phyloP scores from a whole-genome alignment of 2,797 vertebrate species.

The Cuniculus paca region DNA sequence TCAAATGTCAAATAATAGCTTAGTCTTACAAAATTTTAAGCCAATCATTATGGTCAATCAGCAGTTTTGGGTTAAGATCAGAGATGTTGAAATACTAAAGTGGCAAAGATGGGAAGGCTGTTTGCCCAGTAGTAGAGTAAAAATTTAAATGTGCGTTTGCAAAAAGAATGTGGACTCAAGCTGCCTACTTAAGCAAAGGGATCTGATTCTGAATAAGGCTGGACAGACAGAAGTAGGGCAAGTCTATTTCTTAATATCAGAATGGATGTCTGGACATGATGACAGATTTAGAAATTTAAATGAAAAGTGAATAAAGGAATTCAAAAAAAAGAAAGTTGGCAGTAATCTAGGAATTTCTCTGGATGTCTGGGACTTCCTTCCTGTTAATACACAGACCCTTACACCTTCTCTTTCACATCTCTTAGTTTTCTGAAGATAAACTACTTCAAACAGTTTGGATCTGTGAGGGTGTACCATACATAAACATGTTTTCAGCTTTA shows the following conservation, averaged over 20 bases:
- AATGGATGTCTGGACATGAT: constrained; percentile 59
- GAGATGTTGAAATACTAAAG: not conserved
- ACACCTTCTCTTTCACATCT: constrained; percentile 58
- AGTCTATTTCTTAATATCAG: constrained; percentile 23
- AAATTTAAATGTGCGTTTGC: not conserved
- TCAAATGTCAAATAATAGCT: not conserved
- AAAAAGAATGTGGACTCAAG: not conserved
- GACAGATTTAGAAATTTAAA: constrained; percentile 75
- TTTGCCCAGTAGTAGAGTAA: not conserved
- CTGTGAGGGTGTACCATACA: constrained; percentile 15
- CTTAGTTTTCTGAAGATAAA: constrained; percentile 73
- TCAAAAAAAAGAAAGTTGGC: not conserved
- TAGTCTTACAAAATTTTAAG: not conserved
- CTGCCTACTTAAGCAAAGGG: constrained; percentile 46
- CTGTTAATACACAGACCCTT: constrained; percentile 64
- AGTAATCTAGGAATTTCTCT: constrained; percentile 51
- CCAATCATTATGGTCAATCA: not conserved
- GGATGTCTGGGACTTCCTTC: constrained; percentile 69
- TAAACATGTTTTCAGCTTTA: constrained; percentile 63
- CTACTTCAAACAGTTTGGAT: constrained; percentile 65
- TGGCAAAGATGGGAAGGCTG: not conserved
- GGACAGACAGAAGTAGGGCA: constrained; percentile 10
- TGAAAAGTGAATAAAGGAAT: constrained; percentile 67
- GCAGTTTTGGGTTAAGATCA: constrained; percentile 26
- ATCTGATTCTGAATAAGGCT: constrained; percentile 50